Evolutionary conservation across 2,113 vertebrate genomes (phyloP).

Genomic region (Microtus ochrogaster): DNA sequence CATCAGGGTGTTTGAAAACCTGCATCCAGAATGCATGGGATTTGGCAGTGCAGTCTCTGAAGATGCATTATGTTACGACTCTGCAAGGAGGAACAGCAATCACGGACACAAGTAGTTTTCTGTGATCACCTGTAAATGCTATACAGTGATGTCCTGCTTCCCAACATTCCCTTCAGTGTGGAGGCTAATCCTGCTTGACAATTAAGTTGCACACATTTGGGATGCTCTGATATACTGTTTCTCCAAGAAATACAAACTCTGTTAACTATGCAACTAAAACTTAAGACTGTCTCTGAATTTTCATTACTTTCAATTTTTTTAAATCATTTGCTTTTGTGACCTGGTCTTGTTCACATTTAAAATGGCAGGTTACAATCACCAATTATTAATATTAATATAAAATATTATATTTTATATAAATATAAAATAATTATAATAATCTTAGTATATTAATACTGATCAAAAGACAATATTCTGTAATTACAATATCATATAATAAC

Average conservation of each 20-base stretch:
- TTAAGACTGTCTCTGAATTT: background rate
- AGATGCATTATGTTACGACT: background rate
- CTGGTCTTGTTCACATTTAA: background rate
- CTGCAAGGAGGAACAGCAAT: background rate
- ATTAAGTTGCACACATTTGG: background rate
- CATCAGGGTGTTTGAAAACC: background rate
- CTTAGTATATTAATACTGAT: no score
- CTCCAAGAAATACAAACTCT: background rate
- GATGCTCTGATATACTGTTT: background rate
- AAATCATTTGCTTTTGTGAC: background rate
- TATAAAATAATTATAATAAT: no score
- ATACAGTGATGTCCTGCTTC: background rate
- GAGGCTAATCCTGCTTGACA: background rate
- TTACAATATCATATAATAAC: background rate
- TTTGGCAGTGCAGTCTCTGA: background rate
- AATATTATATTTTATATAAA: no score
- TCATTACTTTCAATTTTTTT: background rate
- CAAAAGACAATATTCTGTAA: background rate
- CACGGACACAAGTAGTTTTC: constrained; percentile 11
- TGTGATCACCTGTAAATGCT: background rate
- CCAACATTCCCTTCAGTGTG: background rate
- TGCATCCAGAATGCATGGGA: background rate
- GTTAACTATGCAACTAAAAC: background rate
- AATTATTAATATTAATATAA: no score
- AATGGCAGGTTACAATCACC: background rate